Base-by-base conservation (phyloP, 2,113 vertebrate genomes). In the Syrrhaptes paradoxus region DNA sequence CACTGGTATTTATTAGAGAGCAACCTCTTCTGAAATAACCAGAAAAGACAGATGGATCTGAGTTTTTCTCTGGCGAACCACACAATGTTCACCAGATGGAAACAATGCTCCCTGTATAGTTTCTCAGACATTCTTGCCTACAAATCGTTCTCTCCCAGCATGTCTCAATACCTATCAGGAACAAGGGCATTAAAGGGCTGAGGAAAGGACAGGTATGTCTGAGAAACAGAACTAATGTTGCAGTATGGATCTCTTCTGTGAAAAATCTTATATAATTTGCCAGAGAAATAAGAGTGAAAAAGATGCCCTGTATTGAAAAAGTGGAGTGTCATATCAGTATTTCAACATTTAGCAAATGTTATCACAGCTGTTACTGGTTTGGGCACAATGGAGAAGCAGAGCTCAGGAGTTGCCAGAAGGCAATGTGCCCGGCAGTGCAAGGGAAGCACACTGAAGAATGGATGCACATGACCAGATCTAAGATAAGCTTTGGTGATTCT, bases 21-120 rank as follows among this genome's bases (percentile, higher is more conserved):
- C 36, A 79, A 70, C 61, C 28, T 82, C 77, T 67, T 81, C 80
- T 85, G 67, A 83, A 6, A 15, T 38, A 79, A 55, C 31, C 65
- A 84, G 80, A 84, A 90, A 95, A 93, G 90, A 95, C 92, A 96
- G 94, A 95, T 97, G 95, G 95, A 63, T 77, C 32, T 6, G 31
- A 86, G 26, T 49, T 67, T 91, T 87, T 85, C 85, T 90, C 87
- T 96, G 93, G 93, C 63, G 4, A 96, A 93, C 38, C 51, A 84
- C 43, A 66, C 86, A 74, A 88, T 13, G 36, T 55, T 96, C 85
- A 90, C 89, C 94, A 96, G 93, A 93, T 91, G 89, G 91, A 96
- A 95, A 96, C 87, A 92, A 89, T 25, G 59, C 32, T 91, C 78
- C 71, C 93, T 80, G 38, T 93, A 93, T 8, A 77, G 87, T 48